Evolutionary conservation across 2,113 vertebrate genomes (phyloP), one percentile per base, ranked within the genome.

Genomic region (Thinocorus orbignyianus): DNA sequence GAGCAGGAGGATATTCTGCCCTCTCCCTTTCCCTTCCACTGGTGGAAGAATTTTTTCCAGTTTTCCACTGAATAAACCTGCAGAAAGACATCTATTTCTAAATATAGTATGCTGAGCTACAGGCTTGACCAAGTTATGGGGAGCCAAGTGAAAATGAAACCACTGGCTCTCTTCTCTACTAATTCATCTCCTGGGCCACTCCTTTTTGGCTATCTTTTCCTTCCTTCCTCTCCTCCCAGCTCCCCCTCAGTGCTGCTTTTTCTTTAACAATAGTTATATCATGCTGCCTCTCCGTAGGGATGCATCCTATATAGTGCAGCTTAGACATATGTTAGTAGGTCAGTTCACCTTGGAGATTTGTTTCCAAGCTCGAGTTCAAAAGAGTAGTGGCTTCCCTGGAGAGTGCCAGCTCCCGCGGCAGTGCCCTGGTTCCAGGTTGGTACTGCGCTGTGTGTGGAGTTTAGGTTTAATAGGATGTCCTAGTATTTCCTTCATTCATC

Each of bases 381-480:
- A 37, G 37, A 84, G 17, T 39, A 54, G n/a, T 14, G 25, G 33
- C 51, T 73, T 88, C 60, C 64, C 35, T 2, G 2, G 57, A 55
- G 55, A 52, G 11, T 30, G 31, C 5, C 3, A 2, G 42, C 16
- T 80, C 39, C 41, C 23, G 31, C 33, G 37, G 23, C 4, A 3
- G 4, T 49, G 64, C 33, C 28, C 9, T 1, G 2, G n/a, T 70
- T 87, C 58, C 49, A 48, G 24, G n/a, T 60, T 3, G 1, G 16
- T 1, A 0, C 33, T 33, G 18, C 9, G 5, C 6, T 0, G 0
- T 41, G 14, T 1, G 0, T 60, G 17, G 48, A 64, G 16, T 76
- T 76, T 24, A 41, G 10, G 18, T n/a, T 88, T 90, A 86, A 73
- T 24, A 80, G 25, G 17, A 10, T 12, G 6, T 35, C 52, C 26